These are phyloP conservation scores for Botia kubotai DNA, from an alignment of 2,797 vertebrate genomes.

Conservation along the genomic window DNA sequence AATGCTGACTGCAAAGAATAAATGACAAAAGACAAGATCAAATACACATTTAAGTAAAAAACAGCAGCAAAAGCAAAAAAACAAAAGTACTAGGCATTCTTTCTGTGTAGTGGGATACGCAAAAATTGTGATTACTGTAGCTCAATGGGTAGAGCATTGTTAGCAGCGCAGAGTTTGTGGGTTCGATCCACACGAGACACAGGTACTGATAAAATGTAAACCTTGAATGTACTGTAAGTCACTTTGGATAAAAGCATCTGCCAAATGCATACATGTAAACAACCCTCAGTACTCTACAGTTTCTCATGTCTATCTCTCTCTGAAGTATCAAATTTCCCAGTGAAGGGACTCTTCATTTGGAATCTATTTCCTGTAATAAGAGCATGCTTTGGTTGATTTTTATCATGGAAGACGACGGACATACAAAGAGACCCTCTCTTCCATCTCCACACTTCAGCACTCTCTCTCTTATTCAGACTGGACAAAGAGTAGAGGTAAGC, in stretches of 20 bases:
- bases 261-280: background rate
- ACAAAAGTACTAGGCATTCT: background rate
- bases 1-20: background rate
- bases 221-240: too few species aligned
- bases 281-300: too few species aligned
- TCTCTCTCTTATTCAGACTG: constrained; percentile 37
- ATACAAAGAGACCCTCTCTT: constrained; percentile 57
- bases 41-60: background rate
- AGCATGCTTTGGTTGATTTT: constrained; percentile 55
- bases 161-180: too few species aligned
- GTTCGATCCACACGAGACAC: too few species aligned
- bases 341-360: constrained; percentile 15
- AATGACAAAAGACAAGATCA: background rate
- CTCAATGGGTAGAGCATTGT: too few species aligned
- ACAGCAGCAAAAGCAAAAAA: background rate
- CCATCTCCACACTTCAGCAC: constrained; percentile 1
- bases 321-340: background rate
- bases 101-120: background rate
- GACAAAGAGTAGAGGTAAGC: constrained; percentile 9
- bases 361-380: constrained; percentile 34
- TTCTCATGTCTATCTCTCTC: background rate
- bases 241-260: too few species aligned
- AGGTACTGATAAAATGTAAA: too few species aligned
- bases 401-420: constrained; percentile 58
- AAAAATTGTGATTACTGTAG: background rate